Evolutionary conservation across 1,140 invertebrate species (phyloP), one percentile per base, ranked within the genome.

Genomic region (Bombus confusus): DNA sequence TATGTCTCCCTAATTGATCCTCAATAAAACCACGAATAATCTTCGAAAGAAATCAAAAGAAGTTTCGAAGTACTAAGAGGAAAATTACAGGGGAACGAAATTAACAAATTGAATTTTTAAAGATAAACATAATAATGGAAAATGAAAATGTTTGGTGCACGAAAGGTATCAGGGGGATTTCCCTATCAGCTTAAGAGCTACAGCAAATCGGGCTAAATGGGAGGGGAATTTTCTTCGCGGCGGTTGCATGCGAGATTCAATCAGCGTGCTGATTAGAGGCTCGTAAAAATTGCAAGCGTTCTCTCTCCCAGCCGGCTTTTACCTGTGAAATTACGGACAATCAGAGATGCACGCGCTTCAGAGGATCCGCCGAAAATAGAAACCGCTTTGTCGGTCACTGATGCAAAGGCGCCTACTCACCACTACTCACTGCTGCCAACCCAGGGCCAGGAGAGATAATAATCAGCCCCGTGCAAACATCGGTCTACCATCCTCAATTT

Each of bases 201-300:
- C 34, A 47, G n/a, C 34, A 85, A 66, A 85, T 66, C 34, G 41
- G 47, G 41, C 18, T 28, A 52, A 41, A 37, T 15, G 69, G 74
- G 28, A n/a, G 59, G 28, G 59, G 28, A n/a, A 62, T 62, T 78
- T 81, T 77, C 73, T 83, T 83, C n/a, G 47, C 5, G 39, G 75
- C n/a, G 66, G 76, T 62, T 34, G 52, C 83, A 72, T 68, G 76
- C 75, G 83, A 84, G 52, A 80, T 85, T 80, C 68, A 80, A 85
- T 85, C 83, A 79, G 52, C 41, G 10, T 57, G 22, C 76, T 80
- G 77, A 85, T 85, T 85, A 85, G 78, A 73, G 77, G 25, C 76
- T 80, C 76, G 68, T 85, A 64, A 85, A 85, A 85, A 85, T 85
- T 85, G 68, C 76, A 85, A 37, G 47, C n/a, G 47, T 39, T 39